phyloP scores from a whole-genome alignment of 2,797 vertebrate genomes.

The Centroberyx gerrardi region DNA sequence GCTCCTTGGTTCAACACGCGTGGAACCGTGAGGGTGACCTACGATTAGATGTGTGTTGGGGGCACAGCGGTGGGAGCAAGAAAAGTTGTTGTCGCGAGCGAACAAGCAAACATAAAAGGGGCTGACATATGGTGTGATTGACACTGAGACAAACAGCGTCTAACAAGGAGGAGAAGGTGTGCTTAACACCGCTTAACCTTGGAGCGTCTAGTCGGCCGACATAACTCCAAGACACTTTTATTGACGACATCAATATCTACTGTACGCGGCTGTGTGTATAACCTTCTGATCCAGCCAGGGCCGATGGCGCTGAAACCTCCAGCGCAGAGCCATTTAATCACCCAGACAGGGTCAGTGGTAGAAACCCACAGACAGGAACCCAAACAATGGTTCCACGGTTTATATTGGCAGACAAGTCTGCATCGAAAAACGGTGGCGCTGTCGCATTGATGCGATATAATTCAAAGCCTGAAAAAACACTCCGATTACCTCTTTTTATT shows the following conservation, averaged over 20 bases:
- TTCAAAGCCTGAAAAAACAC: constrained; percentile 74
- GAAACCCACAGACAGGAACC: constrained; percentile 79
- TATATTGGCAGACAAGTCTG: constrained; percentile 62
- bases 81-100: constrained; percentile 66
- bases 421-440: constrained; percentile 42
- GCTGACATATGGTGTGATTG: constrained; percentile 72
- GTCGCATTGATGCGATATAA: constrained; percentile 65
- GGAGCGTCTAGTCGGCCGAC: constrained; percentile 67
- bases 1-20: constrained; percentile 77
- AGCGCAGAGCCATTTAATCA: constrained; percentile 69
- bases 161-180: constrained; percentile 73
- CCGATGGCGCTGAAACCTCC: constrained; percentile 65
- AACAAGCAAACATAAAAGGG: constrained; percentile 76
- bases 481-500: constrained; percentile 59
- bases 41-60: constrained; percentile 61
- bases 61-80: constrained; percentile 34
- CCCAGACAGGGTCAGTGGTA: constrained; percentile 72
- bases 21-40: constrained; percentile 82
- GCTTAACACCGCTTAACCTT: constrained; percentile 84
- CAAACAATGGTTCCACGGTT: constrained; percentile 70
- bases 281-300: constrained; percentile 76
- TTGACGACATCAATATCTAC: constrained; percentile 82
- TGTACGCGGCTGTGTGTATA: constrained; percentile 62
- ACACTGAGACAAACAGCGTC: constrained; percentile 78
- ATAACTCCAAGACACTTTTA: constrained; percentile 81